Conservation (phyloP, 1,140 invertebrate species). For the Galleria mellonella region DNA sequence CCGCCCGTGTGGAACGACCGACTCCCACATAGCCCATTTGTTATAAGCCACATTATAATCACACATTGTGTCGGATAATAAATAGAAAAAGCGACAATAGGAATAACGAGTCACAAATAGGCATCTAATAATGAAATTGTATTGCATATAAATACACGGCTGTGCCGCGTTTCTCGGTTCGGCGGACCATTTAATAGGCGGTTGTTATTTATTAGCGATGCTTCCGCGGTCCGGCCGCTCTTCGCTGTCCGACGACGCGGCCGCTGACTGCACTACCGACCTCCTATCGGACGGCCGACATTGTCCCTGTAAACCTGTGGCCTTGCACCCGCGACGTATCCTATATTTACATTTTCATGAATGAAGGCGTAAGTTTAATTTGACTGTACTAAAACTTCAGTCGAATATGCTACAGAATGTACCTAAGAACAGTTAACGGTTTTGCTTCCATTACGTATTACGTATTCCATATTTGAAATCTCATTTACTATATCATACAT, state of each 20-base stretch:
- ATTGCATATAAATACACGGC: conserved; percentile 62
- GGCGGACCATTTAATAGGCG: conserved; percentile 54
- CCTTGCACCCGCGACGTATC: too few species aligned
- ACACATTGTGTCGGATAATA: conserved; percentile 66
- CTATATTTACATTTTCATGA: too few species aligned
- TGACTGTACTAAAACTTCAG: too few species aligned
- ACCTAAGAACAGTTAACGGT: too few species aligned
- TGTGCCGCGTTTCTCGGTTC: conserved; percentile 45
- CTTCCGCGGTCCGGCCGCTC: conserved; percentile 32
- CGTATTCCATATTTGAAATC: too few species aligned
- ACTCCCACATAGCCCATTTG: conserved; percentile 60
- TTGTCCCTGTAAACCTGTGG: too few species aligned
- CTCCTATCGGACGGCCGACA: too few species aligned
- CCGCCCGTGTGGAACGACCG: conserved; percentile 45
- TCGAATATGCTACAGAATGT: too few species aligned
- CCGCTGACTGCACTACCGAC: background rate
- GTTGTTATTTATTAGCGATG: conserved; percentile 51
- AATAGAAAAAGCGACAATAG: conserved; percentile 73
- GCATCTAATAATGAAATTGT: conserved; percentile 71
- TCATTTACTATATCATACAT: too few species aligned
- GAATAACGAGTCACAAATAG: conserved; percentile 66
- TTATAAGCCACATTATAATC: conserved; percentile 69
- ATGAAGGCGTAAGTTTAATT: too few species aligned
- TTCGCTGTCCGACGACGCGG: background rate
- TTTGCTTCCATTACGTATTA: too few species aligned